Evolutionary conservation across 53 echinoderm and acorn worm species (phyloP).

Genomic region (Mesocentrotus franciscanus): DNA sequence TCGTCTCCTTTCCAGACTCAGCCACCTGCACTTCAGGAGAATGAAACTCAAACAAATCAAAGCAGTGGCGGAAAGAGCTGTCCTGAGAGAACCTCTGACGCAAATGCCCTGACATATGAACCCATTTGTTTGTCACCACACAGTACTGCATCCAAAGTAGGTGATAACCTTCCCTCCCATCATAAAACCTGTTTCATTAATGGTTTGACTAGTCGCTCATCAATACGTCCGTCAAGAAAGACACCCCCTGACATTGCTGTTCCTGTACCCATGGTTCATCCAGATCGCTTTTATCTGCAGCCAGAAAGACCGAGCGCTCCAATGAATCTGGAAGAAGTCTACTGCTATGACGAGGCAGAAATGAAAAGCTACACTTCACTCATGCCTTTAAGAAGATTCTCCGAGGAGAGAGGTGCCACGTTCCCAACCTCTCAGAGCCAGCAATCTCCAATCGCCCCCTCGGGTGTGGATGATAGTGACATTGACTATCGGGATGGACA

Average conservation of each 20-base stretch:
- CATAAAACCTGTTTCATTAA: not conserved
- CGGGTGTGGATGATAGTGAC: not conserved
- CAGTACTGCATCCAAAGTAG: conserved; percentile 2
- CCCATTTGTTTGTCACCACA: not conserved
- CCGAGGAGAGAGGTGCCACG: conserved; percentile 11
- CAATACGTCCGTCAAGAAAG: not conserved
- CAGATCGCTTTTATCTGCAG: not conserved
- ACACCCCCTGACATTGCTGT: not conserved
- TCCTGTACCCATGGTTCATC: not conserved
- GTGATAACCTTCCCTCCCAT: not conserved
- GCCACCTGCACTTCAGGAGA: not conserved
- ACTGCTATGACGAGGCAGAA: conserved; percentile 3
- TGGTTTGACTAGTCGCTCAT: not conserved
- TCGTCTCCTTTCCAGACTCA: conserved; percentile 1
- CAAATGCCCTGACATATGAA: not conserved
- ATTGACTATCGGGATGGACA: not conserved
- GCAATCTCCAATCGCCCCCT: not conserved
- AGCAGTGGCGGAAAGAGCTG: not conserved
- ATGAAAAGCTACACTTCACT: conserved; percentile 34
- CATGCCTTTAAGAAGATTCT: not conserved
- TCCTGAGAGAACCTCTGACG: not conserved
- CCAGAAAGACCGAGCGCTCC: not conserved
- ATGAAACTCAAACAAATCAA: not conserved
- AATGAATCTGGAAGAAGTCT: not conserved
- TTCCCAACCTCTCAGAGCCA: not conserved